Percentiles rank a stretch among this genome's conserved stretches.
Conservation (phyloP, 2,797 vertebrate genomes). For the Rhadinocentrus ornatus region DNA sequence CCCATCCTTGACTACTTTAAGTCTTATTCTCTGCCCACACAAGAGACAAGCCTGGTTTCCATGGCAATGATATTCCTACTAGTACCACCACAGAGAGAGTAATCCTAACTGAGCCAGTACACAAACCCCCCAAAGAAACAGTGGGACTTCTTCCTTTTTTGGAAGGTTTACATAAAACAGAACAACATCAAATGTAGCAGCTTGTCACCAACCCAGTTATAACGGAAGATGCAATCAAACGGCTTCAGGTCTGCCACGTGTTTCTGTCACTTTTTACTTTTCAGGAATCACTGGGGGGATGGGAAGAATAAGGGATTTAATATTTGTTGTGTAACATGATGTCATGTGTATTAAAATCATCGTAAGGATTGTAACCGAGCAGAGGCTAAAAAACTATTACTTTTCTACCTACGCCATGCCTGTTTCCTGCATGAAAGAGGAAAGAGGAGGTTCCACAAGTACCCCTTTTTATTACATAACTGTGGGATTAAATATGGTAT, state of each 20-base stretch:
- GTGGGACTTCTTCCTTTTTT: neutral
- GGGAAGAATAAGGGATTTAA: constrained; percentile 35
- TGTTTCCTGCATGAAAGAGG: neutral
- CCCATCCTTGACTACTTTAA: constrained; percentile 39
- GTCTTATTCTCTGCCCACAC: constrained; percentile 66
- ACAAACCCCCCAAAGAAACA: neutral
- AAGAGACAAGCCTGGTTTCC: constrained; percentile 62
- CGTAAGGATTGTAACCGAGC: constrained; percentile 16
- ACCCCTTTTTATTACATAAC: neutral
- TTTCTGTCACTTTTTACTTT: constrained; percentile 25
- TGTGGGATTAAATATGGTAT: constrained; percentile 6
- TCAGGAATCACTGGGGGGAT: constrained; percentile 18
- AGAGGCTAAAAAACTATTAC: constrained; percentile 23
- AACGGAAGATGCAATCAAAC: constrained; percentile 6
- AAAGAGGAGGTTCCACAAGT: constrained; percentile 8
- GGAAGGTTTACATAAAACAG: neutral
- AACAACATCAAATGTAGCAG: constrained; percentile 10
- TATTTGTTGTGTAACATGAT: constrained; percentile 47
- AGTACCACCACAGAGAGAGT: constrained; percentile 28
- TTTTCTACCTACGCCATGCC: constrained; percentile 12
- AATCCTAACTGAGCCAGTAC: constrained; percentile 11
- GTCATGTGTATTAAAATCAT: constrained; percentile 30
- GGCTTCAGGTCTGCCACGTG: constrained; percentile 16
- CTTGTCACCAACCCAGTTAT: neutral
- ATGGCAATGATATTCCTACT: constrained; percentile 61